A percentile compares a stretch with the other conserved stretches of the same genome.
Evolutionary conservation across 1,140 invertebrate species (phyloP).

Genomic region (Drosophila sp.): DNA sequence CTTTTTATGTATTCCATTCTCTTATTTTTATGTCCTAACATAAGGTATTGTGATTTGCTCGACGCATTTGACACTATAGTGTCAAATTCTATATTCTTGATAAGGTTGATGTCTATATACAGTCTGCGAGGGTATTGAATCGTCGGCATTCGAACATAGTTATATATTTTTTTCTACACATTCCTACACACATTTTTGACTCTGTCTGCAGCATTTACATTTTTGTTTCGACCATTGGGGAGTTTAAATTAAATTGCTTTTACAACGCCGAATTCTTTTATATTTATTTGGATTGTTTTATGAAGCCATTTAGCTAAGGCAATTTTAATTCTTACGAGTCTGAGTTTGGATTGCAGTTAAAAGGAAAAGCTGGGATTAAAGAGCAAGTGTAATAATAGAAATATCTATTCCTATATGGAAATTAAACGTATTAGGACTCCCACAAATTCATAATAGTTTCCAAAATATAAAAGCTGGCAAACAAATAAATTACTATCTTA

Average conservation of each 20-base stretch:
- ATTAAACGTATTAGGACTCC: not conserved
- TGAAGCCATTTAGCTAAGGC: conserved; percentile 42
- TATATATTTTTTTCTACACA: conserved; percentile 23
- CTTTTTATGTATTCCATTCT: conserved; percentile 43
- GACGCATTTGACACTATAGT: too few species aligned
- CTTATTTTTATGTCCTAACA: conserved; percentile 16
- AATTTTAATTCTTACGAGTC: conserved; percentile 28
- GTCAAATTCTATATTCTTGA: too few species aligned
- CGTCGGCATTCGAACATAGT: not conserved
- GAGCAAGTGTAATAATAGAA: conserved; percentile 1
- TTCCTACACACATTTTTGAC: conserved; percentile 48
- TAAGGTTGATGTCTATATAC: not conserved
- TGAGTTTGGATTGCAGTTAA: not conserved
- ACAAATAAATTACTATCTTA: too few species aligned
- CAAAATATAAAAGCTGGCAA: not conserved
- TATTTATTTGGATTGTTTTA: conserved; percentile 16
- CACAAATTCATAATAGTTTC: too few species aligned
- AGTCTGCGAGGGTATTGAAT: not conserved
- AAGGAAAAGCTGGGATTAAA: conserved; percentile 4
- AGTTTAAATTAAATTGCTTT: conserved; percentile 73
- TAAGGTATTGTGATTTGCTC: not conserved
- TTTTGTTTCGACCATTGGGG: conserved; percentile 49
- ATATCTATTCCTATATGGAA: not conserved
- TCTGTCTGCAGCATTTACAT: conserved; percentile 50
- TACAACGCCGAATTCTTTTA: conserved; percentile 29